Conservation (phyloP, 30 jellyfish, hydroid and myxozoan species). For the Hydractinia symbiolongicarpus region DNA sequence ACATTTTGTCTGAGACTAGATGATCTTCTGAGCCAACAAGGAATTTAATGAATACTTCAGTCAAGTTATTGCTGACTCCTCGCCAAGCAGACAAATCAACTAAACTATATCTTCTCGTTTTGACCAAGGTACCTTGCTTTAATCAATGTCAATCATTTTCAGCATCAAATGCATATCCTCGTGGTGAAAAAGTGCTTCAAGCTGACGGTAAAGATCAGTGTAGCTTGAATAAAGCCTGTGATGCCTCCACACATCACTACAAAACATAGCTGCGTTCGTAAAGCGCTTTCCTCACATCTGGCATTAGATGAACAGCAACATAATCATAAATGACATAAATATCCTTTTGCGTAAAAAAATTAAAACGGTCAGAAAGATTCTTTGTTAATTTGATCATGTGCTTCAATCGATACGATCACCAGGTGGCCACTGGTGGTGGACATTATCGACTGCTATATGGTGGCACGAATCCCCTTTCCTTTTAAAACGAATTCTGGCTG, state of each 20-base stretch:
- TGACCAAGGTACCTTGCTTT: constrained; percentile 33
- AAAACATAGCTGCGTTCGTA: constrained; percentile 6
- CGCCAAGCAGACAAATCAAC: constrained; percentile 43
- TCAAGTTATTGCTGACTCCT: constrained; percentile 29
- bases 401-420: constrained; percentile 19
- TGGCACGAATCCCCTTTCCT: no score
- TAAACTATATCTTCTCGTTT: constrained; percentile 36
- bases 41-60: constrained; percentile 30
- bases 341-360: no score
- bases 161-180: constrained; percentile 38
- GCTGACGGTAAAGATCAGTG: constrained; percentile 16
- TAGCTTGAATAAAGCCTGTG: neutral
- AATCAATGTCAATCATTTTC: constrained; percentile 40
- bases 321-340: neutral
- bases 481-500: no score
- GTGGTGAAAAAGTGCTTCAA: constrained; percentile 11
- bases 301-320: constrained; percentile 3
- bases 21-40: constrained; percentile 47
- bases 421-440: neutral
- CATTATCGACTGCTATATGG: no score
- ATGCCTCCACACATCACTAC: constrained; percentile 1
- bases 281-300: neutral
- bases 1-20: constrained; percentile 39
- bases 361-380: neutral
- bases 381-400: constrained; percentile 11